Conservation (phyloP, 2,888 invertebrate species). For the Chydorus sphaericus region DNA sequence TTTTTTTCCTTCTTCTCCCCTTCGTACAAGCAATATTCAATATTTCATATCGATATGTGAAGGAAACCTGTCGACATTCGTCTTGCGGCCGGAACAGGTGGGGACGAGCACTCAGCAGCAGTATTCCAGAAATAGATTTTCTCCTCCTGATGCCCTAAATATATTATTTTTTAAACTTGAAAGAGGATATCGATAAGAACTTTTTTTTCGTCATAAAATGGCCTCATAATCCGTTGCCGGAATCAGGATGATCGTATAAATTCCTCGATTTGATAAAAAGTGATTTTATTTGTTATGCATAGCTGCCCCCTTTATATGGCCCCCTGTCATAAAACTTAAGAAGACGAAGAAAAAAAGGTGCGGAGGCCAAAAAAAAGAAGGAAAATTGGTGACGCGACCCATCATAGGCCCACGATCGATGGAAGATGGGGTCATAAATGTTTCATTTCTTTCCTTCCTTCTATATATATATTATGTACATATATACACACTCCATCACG, state of each 20-base stretch:
- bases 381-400: neutral
- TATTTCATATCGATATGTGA: neutral
- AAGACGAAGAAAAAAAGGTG: neutral
- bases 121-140: neutral
- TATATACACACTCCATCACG: too few relatives aligned
- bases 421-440: constrained; percentile 4
- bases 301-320: neutral
- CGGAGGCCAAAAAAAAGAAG: neutral
- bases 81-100: neutral
- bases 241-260: constrained; percentile 6
- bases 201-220: neutral
- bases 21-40: neutral
- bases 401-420: neutral
- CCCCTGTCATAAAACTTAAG: neutral
- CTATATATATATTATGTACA: too few relatives aligned
- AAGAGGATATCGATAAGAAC: neutral
- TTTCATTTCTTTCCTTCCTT: too few relatives aligned
- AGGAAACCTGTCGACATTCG: neutral
- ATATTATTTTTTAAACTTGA: neutral
- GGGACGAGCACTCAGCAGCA: neutral
- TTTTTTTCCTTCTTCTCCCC: neutral
- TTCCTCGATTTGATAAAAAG: neutral
- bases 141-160: neutral
- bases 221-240: neutral
- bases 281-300: neutral